Conservation (phyloP, 2,888 invertebrate species). For the Eristalis intricaria region DNA sequence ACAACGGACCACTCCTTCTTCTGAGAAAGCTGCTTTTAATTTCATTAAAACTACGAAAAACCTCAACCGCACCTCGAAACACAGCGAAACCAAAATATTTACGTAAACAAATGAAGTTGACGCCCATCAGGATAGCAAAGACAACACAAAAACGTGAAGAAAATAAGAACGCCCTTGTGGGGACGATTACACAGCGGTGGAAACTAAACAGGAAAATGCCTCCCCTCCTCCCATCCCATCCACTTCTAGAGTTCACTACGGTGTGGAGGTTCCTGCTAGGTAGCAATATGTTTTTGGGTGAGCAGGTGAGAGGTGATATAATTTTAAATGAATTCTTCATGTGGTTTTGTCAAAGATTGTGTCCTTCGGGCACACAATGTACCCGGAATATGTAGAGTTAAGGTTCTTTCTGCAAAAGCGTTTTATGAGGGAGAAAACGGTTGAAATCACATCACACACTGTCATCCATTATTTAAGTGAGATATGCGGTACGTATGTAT, state of each 20-base stretch:
- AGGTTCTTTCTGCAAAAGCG: not conserved
- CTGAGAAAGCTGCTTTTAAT: constrained; percentile 56
- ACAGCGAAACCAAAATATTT: constrained; percentile 29
- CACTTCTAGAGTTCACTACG: not conserved
- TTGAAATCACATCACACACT: not conserved
- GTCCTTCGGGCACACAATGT: not conserved
- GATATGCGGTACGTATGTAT: not conserved
- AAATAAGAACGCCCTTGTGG: constrained; percentile 30
- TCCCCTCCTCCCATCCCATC: not conserved
- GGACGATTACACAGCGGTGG: constrained; percentile 39
- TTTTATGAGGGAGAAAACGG: not conserved
- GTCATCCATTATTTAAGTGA: not conserved
- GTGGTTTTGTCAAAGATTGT: constrained; percentile 23
- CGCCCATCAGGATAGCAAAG: constrained; percentile 44
- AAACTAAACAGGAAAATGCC: constrained; percentile 38
- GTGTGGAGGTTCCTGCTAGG: not conserved
- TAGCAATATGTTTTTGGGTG: not conserved
- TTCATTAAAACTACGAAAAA: constrained; percentile 58
- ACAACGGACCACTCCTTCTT: constrained; percentile 28
- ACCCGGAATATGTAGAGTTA: not conserved
- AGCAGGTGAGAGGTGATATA: constrained; percentile 18
- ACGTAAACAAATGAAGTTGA: constrained; percentile 56
- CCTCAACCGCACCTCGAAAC: constrained; percentile 50
- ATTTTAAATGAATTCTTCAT: constrained; percentile 24
- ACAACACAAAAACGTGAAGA: not conserved